Evolutionary conservation across 2,888 invertebrate genomes (phyloP).

Genomic region (Drosophila buzzatii): DNA sequence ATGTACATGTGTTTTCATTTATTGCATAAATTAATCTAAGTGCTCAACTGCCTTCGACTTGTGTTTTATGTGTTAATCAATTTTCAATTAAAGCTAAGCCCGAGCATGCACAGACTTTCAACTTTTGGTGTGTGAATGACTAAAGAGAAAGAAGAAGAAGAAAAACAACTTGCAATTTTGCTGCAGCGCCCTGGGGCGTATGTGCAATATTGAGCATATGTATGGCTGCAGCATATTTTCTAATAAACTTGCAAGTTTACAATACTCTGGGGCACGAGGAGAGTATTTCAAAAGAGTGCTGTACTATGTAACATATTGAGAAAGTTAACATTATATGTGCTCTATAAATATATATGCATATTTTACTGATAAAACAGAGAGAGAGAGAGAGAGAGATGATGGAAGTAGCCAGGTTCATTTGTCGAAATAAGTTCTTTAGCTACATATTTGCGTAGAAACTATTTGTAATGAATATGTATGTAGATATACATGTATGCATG

Average conservation of each 20-base stretch:
- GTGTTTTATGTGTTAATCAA: constrained; percentile 5
- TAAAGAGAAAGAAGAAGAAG: background rate
- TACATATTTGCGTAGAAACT: too few species aligned
- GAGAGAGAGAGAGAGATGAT: background rate
- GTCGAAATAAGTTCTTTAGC: background rate
- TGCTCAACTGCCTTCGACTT: background rate
- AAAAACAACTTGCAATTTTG: constrained; percentile 13
- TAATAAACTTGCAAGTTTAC: constrained; percentile 36
- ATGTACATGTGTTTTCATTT: background rate
- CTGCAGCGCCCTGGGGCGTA: constrained; percentile 28
- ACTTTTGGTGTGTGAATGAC: constrained; percentile 9
- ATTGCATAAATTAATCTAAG: background rate
- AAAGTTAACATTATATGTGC: background rate
- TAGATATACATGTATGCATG: too few species aligned
- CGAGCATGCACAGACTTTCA: background rate
- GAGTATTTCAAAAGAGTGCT: background rate
- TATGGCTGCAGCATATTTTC: constrained; percentile 41
- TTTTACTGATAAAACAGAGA: background rate
- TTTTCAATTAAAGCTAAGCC: constrained; percentile 23
- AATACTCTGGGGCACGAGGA: background rate
- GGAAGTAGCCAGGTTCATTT: background rate
- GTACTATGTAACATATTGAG: background rate
- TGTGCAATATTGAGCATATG: constrained; percentile 44
- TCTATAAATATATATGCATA: background rate
- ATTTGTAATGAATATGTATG: too few species aligned